Percentiles rank a stretch among this genome's conserved stretches.
Conservation (phyloP, 35 echinoderm and acorn worm species). For the Eucidaris tribuloides region DNA sequence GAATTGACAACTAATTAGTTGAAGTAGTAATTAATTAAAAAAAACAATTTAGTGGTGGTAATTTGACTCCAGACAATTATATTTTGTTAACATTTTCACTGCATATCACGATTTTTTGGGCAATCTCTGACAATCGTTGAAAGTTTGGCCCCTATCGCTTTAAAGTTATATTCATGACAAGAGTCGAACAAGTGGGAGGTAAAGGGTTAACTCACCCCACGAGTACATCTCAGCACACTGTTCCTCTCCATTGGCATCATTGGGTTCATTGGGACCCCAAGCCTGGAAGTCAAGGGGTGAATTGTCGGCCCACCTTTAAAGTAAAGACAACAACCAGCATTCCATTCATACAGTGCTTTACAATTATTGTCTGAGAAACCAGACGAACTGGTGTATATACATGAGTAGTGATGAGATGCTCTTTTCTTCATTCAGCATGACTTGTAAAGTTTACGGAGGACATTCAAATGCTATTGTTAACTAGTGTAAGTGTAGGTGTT, state of each 20-base stretch:
- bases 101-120: neutral
- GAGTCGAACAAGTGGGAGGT: neutral
- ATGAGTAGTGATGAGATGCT: no score
- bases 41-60: neutral
- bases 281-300: constrained; percentile 44
- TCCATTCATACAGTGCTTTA: no score
- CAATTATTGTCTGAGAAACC: no score
- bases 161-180: neutral
- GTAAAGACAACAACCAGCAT: neutral
- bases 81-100: neutral
- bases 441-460: no score
- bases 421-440: no score
- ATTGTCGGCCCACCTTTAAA: constrained; percentile 64
- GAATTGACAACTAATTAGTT: neutral
- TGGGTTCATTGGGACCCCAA: constrained; percentile 62
- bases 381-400: no score
- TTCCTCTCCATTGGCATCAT: no score
- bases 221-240: no score
- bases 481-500: no score
- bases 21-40: neutral
- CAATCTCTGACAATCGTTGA: neutral
- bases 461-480: no score
- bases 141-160: neutral
- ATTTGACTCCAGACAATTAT: neutral
- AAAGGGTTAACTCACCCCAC: constrained; percentile 59